Conservation (phyloP, 2,888 invertebrate species). For the Acanthosepion esculentum region DNA sequence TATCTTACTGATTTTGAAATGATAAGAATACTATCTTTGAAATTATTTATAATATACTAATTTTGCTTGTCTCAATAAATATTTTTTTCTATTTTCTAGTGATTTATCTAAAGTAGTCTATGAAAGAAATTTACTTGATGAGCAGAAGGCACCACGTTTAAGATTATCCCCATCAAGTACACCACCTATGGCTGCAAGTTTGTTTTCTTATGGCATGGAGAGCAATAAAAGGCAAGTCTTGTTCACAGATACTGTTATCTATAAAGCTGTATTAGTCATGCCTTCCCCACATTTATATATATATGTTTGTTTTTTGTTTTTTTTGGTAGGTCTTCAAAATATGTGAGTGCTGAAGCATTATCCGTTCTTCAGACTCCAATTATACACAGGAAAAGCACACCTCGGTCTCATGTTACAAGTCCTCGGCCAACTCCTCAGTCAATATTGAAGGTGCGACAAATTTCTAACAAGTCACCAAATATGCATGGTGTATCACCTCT, state of each 20-base stretch:
- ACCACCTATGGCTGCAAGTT: background rate
- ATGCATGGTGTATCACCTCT: background rate
- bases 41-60: background rate
- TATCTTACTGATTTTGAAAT: background rate
- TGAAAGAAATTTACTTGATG: background rate
- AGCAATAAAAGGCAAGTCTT: background rate
- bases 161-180: slow-evolving; percentile 48
- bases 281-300: background rate
- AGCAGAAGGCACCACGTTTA: background rate
- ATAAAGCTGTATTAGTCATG: background rate
- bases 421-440: slow-evolving; percentile 79
- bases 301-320: background rate
- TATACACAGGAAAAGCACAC: slow-evolving; percentile 74
- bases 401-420: slow-evolving; percentile 59
- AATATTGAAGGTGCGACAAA: slow-evolving; percentile 79
- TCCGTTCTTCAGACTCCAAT: slow-evolving; percentile 79
- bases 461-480: slow-evolving; percentile 57
- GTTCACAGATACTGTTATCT: background rate
- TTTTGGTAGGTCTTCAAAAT: slow-evolving; percentile 53
- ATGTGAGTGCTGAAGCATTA: slow-evolving; percentile 66
- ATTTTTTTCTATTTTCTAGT: background rate
- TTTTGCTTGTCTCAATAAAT: background rate
- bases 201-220: background rate
- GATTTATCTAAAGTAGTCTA: slow-evolving; percentile 2
- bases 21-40: background rate